A percentile compares a stretch with the other conserved stretches of the same genome.
These are phyloP conservation scores for Coranthus polyacanthus DNA, from an alignment of 2,797 vertebrate species.

Conservation along the genomic window DNA sequence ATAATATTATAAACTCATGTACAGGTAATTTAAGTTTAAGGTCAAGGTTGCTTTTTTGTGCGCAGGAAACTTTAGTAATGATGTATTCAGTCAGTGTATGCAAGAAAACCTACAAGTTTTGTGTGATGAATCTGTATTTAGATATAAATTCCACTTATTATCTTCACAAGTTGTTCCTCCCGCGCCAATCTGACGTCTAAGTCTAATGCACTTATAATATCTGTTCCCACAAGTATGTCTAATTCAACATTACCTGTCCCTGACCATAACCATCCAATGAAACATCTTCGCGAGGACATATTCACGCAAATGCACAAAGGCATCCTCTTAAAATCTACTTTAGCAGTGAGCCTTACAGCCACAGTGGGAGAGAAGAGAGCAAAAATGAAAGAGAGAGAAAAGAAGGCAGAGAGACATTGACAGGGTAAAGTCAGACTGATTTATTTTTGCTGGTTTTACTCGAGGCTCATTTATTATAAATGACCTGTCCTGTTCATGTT, in stretches of 20 bases:
- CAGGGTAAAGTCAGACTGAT: conserved; percentile 28
- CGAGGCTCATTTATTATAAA: conserved; percentile 71
- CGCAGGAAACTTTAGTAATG: not conserved
- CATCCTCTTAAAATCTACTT: conserved; percentile 1
- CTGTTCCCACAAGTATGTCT: not conserved
- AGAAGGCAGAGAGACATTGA: not conserved
- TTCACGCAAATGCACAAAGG: not conserved
- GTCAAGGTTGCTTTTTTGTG: too few species aligned
- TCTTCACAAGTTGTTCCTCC: not conserved
- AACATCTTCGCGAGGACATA: conserved; percentile 12
- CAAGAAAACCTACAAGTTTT: not conserved
- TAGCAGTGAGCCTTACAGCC: conserved; percentile 12
- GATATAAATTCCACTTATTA: not conserved
- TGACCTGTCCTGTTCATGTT: conserved; percentile 53
- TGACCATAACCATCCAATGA: conserved; percentile 5
- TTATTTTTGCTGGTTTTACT: conserved; percentile 56
- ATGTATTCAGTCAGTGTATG: not conserved
- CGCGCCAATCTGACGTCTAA: not conserved
- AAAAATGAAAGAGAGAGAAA: not conserved
- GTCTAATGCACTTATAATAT: not conserved
- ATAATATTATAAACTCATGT: too few species aligned
- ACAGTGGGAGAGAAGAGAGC: conserved; percentile 9
- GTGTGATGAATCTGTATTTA: too few species aligned
- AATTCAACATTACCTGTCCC: not conserved
- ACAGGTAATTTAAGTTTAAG: too few species aligned